phyloP scores from a whole-genome alignment of 2,113 vertebrate species.

The Cochlearius cochlearius region DNA sequence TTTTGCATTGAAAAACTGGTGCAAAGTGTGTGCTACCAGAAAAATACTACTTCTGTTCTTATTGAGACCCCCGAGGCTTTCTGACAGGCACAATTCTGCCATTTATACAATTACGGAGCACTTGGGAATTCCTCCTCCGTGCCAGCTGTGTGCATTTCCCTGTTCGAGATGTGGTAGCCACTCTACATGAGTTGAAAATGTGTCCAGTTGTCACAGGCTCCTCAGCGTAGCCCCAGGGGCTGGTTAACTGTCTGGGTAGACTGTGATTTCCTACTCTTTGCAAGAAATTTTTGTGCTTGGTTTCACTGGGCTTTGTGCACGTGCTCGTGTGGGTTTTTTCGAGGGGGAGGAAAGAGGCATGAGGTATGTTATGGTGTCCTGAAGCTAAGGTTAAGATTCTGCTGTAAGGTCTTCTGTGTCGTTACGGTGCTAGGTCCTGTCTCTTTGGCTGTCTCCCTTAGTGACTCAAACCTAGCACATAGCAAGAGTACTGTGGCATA shows the following conservation, averaged over 20 bases:
- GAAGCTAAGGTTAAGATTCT: not conserved
- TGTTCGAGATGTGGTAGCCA: not conserved
- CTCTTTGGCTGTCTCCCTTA: not conserved
- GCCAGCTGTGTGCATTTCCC: not conserved
- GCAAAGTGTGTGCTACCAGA: not conserved
- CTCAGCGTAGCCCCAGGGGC: not conserved
- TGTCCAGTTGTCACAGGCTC: not conserved
- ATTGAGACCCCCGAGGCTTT: not conserved
- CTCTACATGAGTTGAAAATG: not conserved
- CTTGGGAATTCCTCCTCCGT: not conserved
- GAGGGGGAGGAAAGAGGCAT: not conserved
- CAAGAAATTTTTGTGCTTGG: not conserved
- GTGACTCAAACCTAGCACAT: not conserved
- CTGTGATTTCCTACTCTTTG: not conserved
- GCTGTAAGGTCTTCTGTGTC: not conserved
- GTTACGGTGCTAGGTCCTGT: not conserved
- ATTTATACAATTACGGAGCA: rapidly evolving
- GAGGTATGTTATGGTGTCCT: not conserved
- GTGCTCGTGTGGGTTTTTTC: not conserved
- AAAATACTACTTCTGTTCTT: not conserved
- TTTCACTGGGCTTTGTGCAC: not conserved
- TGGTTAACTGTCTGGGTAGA: not conserved
- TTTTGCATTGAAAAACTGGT: not conserved
- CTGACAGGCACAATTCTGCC: not conserved
- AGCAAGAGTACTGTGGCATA: not conserved